Evolutionary conservation across 53 echinoderm and acorn worm genomes (phyloP), one percentile per base, ranked within the genome.

Genomic region (Apostichopus leukothele): DNA sequence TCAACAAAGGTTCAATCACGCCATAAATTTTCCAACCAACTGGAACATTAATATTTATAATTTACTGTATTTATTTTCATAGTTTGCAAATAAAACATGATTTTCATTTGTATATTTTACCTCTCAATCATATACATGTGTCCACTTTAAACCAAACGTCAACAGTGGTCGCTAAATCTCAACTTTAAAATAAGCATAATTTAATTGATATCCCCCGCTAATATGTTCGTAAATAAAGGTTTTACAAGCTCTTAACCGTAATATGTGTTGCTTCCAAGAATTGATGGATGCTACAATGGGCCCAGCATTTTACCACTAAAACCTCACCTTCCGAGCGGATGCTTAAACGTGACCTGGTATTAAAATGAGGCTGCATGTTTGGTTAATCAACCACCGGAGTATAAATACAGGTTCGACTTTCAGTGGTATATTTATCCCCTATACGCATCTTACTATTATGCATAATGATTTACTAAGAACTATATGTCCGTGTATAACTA

Each of bases 121-220:
- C 0, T 39, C 39, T 39, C 39, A 39, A 39, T 39, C 39, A 39
- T 63, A 63, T 13, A 63, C 63, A 11, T 63, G 63, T 63, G 63
- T 11, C 12, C 63, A 11, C 63, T 63, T 63, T 16, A 63, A 63
- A 63, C 63, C 63, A 63, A 63, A 63, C 63, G 63, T 13, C 16
- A 63, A 63, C 16, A 11, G 63, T 5, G 63, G 63, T 63, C 16
- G 63, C 11, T 63, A 16, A 63, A 63, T 63, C 63, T 63, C 63
- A 16, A 63, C 63, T 63, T 39, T 63, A 63, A 63, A 63, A 63
- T 63, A 63, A 63, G 63, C 63, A 63, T 13, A 63, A 63, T 79
- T 51, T 4, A 79, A 79, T 5, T 79, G 79, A 53, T 79, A 51
- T 79, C 52, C 79, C 79, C 79, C 53, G 51, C 79, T 52, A 79